A percentile compares a stretch with the other conserved stretches of the same genome.
Conservation (phyloP, 2,888 invertebrate genomes). For the Parelbella ahira region DNA sequence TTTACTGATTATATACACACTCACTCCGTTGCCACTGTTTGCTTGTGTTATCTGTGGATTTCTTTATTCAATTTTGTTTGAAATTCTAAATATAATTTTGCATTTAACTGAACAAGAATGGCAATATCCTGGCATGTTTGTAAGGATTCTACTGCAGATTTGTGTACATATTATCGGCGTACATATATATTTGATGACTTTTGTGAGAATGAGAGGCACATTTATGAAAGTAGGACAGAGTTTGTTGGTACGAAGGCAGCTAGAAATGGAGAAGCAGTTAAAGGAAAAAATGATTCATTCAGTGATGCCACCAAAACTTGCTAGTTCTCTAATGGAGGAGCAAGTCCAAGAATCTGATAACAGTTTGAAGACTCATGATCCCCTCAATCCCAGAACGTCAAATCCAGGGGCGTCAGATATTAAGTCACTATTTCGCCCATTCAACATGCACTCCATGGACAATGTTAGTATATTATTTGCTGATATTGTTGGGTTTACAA, state of each 20-base stretch:
- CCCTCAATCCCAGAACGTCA: slow-evolving; percentile 68
- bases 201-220: slow-evolving; percentile 95
- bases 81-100: slow-evolving; percentile 83
- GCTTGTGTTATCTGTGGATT: slow-evolving; percentile 89
- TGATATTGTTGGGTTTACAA: slow-evolving; percentile 98
- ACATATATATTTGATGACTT: slow-evolving; percentile 95
- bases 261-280: slow-evolving; percentile 95
- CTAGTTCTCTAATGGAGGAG: slow-evolving; percentile 90
- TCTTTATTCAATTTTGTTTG: slow-evolving; percentile 92
- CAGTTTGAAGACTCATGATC: slow-evolving; percentile 70
- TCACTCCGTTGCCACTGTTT: slow-evolving; percentile 95
- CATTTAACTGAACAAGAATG: slow-evolving; percentile 74
- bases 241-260: slow-evolving; percentile 90
- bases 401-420: slow-evolving; percentile 84
- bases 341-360: slow-evolving; percentile 82
- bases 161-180: slow-evolving; percentile 95
- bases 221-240: slow-evolving; percentile 98
- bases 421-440: slow-evolving; percentile 93
- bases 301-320: slow-evolving; percentile 97
- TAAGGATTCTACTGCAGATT: slow-evolving; percentile 89
- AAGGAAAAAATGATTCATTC: slow-evolving; percentile 99
- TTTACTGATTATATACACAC: slow-evolving; percentile 94
- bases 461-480: slow-evolving; percentile 98
- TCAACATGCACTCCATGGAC: slow-evolving; percentile 98
- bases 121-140: slow-evolving; percentile 81